phyloP scores from a whole-genome alignment of 2,797 vertebrate genomes.

The Alectoris magna region DNA sequence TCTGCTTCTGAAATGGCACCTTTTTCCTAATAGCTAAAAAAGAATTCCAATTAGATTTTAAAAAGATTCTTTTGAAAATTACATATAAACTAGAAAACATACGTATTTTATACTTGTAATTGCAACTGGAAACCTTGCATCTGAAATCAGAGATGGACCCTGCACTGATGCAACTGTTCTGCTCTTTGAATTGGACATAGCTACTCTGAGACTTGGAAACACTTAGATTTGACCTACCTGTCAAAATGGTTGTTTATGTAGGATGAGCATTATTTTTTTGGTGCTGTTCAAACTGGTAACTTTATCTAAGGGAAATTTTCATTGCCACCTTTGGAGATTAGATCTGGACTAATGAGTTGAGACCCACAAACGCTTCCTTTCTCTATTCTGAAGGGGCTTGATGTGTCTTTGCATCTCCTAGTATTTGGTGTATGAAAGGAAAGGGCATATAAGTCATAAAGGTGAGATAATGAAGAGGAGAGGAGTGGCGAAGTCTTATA shows the following conservation, averaged over 20 bases:
- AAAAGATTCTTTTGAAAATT: not conserved
- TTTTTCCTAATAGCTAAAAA: not conserved
- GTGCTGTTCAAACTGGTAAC: not conserved
- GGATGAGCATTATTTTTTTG: not conserved
- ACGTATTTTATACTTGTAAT: not conserved
- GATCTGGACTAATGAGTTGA: not conserved
- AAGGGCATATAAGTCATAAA: not conserved
- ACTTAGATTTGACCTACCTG: not conserved
- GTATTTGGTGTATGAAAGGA: not conserved
- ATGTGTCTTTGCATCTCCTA: not conserved
- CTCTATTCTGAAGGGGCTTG: not conserved
- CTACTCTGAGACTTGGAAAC: not conserved
- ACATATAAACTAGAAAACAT: not conserved
- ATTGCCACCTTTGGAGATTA: not conserved
- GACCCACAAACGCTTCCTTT: not conserved
- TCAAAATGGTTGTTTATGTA: not conserved
- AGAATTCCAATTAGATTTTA: not conserved
- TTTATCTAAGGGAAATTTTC: not conserved
- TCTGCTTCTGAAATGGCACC: not conserved
- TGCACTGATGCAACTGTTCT: not conserved
- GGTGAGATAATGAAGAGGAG: not conserved
- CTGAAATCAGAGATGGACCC: not conserved
- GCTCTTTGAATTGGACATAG: not conserved
- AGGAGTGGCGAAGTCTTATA: not conserved
- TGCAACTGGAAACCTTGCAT: not conserved